These are phyloP conservation scores for Hylaeus volcanicus DNA, from an alignment of 1,140 invertebrate species.

Conservation along the genomic window DNA sequence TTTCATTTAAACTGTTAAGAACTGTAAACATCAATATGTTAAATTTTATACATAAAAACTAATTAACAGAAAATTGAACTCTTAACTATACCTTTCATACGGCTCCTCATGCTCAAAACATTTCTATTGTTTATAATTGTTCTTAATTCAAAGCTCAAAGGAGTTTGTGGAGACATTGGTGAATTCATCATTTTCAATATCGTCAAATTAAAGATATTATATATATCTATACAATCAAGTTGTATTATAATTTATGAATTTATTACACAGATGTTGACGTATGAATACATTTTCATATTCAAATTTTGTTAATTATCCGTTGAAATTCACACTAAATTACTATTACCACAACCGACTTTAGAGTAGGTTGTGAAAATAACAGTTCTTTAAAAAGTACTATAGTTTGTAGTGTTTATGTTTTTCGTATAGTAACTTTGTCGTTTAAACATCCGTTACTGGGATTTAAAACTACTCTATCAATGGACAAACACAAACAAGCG, in stretches of 20 bases:
- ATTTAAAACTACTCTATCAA: neutral
- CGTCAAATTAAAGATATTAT: neutral
- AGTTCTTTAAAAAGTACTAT: neutral
- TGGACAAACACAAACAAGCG: neutral
- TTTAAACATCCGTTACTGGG: neutral
- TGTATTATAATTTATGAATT: conserved; percentile 11
- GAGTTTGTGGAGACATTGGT: conserved; percentile 78
- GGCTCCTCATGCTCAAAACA: conserved; percentile 83
- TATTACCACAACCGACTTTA: neutral
- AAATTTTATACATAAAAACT: conserved; percentile 33
- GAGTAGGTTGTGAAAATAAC: neutral
- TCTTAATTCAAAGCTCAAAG: conserved; percentile 83
- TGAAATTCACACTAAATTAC: no score
- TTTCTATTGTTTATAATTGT: conserved; percentile 83
- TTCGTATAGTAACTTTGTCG: neutral
- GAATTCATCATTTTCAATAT: conserved; percentile 66
- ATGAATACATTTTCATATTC: neutral
- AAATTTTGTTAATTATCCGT: neutral
- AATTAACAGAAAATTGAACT: conserved; percentile 16
- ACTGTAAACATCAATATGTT: conserved; percentile 72
- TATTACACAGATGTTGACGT: neutral
- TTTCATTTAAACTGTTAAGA: conserved; percentile 79
- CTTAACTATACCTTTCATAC: conserved; percentile 81
- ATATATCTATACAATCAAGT: no score
- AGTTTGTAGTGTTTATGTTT: no score